These are phyloP conservation scores for Camponotus vicinus DNA, from an alignment of 1,140 invertebrate genomes.

Conservation along the genomic window DNA sequence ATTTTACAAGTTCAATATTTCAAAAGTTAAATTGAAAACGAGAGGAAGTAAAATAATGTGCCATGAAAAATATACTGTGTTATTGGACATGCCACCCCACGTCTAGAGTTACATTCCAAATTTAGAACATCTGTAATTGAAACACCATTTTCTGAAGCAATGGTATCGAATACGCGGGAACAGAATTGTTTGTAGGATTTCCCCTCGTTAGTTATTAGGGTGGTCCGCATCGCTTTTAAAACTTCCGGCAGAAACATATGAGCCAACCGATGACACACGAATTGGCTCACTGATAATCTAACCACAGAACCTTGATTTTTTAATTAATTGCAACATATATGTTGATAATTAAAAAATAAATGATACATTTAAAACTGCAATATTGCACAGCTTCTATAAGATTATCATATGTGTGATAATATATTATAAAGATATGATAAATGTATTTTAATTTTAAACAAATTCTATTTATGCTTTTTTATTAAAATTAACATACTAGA, in stretches of 20 bases:
- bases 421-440: not conserved
- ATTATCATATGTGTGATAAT: too few species aligned
- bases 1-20: too few species aligned
- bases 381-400: not conserved
- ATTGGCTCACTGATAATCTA: slow-evolving; percentile 14
- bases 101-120: slow-evolving; percentile 41
- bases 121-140: slow-evolving; percentile 51
- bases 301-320: not conserved
- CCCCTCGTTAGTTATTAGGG: slow-evolving; percentile 1
- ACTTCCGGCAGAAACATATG: slow-evolving; percentile 23
- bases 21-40: too few species aligned
- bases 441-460: not conserved
- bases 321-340: slow-evolving; percentile 14
- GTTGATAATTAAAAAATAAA: not conserved
- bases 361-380: not conserved
- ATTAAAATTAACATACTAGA: not conserved
- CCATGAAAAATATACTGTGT: not conserved
- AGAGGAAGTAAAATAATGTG: not conserved
- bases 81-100: not conserved
- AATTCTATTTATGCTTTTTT: not conserved
- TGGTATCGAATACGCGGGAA: slow-evolving; percentile 12
- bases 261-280: not conserved
- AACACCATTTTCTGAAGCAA: slow-evolving; percentile 41
- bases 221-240: not conserved
- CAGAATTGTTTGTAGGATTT: slow-evolving; percentile 41